These are phyloP conservation scores for Tetranychus piercei DNA, from an alignment of 2,888 invertebrate species.

Conservation along the genomic window DNA sequence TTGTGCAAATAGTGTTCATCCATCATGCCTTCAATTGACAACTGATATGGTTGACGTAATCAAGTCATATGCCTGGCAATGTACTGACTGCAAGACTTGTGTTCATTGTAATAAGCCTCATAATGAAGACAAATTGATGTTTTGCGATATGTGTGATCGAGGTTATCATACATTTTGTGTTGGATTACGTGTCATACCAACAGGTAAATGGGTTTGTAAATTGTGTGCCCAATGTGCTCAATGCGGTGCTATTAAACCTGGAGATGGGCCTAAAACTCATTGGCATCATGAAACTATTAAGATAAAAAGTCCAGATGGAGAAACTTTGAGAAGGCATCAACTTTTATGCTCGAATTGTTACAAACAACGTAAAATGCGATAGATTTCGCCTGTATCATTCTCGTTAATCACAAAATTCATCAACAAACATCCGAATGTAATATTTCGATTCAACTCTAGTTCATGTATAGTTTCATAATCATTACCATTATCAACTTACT, in stretches of 20 bases:
- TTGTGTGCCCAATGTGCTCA: constrained; percentile 38
- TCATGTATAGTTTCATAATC: too few relatives aligned
- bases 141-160: constrained; percentile 81
- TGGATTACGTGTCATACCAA: constrained; percentile 56
- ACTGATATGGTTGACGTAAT: constrained; percentile 63
- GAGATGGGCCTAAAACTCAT: constrained; percentile 13
- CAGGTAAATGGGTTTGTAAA: constrained; percentile 73
- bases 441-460: too few relatives aligned
- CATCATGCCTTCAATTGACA: constrained; percentile 65
- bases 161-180: constrained; percentile 85
- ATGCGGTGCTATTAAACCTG: constrained; percentile 18
- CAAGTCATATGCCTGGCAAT: constrained; percentile 75
- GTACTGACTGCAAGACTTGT: constrained; percentile 79
- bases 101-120: constrained; percentile 58
- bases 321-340: constrained; percentile 21
- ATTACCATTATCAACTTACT: too few relatives aligned
- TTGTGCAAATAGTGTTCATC: constrained; percentile 50
- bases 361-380: constrained; percentile 13
- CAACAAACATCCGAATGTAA: too few relatives aligned
- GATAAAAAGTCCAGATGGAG: constrained; percentile 20
- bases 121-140: constrained; percentile 67
- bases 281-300: constrained; percentile 23
- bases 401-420: too few relatives aligned
- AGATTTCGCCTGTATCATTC: too few relatives aligned
- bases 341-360: constrained; percentile 20